Evolutionary conservation across 2,888 invertebrate genomes (phyloP).

Genomic region (Erpobdella octoculata): DNA sequence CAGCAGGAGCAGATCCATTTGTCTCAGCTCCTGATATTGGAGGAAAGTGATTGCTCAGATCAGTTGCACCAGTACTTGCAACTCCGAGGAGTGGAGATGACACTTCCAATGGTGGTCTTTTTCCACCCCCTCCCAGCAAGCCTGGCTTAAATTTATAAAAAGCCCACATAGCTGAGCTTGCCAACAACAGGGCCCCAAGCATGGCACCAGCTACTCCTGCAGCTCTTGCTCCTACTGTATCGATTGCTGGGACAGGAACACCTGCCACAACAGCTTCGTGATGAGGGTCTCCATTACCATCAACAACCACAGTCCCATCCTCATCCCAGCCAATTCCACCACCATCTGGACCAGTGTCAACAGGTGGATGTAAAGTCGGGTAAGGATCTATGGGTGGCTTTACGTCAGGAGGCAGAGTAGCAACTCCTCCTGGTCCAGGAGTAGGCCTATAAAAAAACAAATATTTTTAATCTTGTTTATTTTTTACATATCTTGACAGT

Average conservation of each 20-base stretch:
- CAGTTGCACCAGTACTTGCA: background rate
- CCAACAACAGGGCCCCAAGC: conserved; percentile 37
- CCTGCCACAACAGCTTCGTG: conserved; percentile 13
- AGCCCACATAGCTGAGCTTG: conserved; percentile 38
- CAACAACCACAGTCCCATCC: conserved; percentile 35
- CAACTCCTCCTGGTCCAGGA: background rate
- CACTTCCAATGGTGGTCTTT: background rate
- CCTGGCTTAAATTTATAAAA: conserved; percentile 41
- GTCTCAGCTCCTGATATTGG: background rate
- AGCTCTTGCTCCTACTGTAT: conserved; percentile 41
- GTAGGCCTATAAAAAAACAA: too few species aligned
- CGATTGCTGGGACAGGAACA: conserved; percentile 30
- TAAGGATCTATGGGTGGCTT: background rate
- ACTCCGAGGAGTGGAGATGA: conserved; percentile 17
- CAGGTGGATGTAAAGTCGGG: background rate
- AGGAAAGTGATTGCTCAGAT: conserved; percentile 26
- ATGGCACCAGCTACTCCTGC: conserved; percentile 40
- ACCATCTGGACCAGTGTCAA: background rate
- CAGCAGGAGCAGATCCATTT: background rate
- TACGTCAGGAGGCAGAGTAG: background rate
- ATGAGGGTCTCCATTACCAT: conserved; percentile 20
- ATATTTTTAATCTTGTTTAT: too few species aligned
- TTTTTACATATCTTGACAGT: too few species aligned
- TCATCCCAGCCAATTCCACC: conserved; percentile 38
- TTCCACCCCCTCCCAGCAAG: background rate